Conservation (phyloP, 2,888 invertebrate genomes). For the Agrochola litura region DNA sequence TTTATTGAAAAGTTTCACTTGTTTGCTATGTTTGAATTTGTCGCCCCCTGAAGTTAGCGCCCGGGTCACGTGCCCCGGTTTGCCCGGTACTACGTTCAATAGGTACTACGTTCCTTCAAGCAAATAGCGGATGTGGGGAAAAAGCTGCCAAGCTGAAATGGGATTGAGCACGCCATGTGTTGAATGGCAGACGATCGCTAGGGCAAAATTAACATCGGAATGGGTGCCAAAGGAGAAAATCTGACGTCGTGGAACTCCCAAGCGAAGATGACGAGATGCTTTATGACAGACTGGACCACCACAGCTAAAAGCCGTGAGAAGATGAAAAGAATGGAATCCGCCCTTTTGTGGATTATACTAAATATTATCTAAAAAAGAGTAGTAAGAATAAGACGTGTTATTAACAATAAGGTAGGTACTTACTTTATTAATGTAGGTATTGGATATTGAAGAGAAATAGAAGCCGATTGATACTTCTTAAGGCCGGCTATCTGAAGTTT, state of each 20-base stretch:
- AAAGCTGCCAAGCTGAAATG: neutral
- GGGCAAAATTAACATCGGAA: neutral
- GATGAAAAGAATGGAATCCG: neutral
- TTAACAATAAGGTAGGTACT: neutral
- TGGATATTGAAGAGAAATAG: neutral
- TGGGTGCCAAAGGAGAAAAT: neutral
- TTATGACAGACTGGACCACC: neutral
- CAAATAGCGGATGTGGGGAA: neutral
- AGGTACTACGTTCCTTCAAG: neutral
- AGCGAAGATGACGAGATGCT: neutral
- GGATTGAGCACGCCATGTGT: neutral
- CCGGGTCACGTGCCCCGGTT: too few relatives aligned
- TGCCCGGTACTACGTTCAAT: too few relatives aligned
- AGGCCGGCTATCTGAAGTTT: neutral
- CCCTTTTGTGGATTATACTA: neutral
- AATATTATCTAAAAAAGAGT: neutral
- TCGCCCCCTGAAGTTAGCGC: too few relatives aligned
- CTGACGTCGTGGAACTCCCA: too few relatives aligned
- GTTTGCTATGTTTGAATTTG: too few relatives aligned
- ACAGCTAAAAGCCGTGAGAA: neutral
- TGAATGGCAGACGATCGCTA: neutral
- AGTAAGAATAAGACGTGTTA: too few relatives aligned
- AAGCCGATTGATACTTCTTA: slow-evolving; percentile 1
- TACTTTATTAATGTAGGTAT: neutral
- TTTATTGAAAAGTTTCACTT: too few relatives aligned